Evolutionary conservation across 2,888 invertebrate species (phyloP).

Genomic region (Macaria liturata): DNA sequence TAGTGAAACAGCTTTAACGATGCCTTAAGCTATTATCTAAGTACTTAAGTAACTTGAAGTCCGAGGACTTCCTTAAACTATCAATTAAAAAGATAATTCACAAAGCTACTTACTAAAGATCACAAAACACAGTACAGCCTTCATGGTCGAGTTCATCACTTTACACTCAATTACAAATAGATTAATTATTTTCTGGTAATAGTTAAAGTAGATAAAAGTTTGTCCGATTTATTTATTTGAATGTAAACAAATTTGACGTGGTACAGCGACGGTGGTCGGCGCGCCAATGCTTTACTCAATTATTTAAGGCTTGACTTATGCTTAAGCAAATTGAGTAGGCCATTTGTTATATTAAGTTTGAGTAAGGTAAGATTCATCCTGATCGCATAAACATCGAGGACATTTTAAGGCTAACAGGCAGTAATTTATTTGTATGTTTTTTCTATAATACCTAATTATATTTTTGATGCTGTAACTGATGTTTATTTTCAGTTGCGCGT

Average conservation of each 20-base stretch:
- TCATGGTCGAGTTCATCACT: slow-evolving; percentile 47
- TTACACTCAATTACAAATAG: slow-evolving; percentile 1
- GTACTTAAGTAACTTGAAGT: too few species aligned
- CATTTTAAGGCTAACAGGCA: too few species aligned
- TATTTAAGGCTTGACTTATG: neutral
- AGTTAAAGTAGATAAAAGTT: neutral
- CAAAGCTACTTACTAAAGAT: slow-evolving; percentile 53
- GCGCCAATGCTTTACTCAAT: neutral
- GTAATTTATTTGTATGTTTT: too few species aligned
- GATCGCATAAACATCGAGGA: too few species aligned
- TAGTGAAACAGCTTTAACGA: too few species aligned
- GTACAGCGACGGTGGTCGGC: neutral
- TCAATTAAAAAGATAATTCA: neutral
- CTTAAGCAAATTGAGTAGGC: neutral
- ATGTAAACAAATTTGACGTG: slow-evolving; percentile 1
- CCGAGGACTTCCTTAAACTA: too few species aligned
- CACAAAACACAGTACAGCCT: slow-evolving; percentile 50
- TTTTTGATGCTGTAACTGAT: too few species aligned
- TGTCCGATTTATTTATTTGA: neutral
- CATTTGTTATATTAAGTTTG: too few species aligned
- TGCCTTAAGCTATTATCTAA: too few species aligned
- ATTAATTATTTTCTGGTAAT: neutral
- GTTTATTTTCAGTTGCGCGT: too few species aligned
- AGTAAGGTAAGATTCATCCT: too few species aligned
- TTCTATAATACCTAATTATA: too few species aligned